Base-by-base conservation (phyloP, 2,113 vertebrate genomes). In the Tachuris rubrigastra region DNA sequence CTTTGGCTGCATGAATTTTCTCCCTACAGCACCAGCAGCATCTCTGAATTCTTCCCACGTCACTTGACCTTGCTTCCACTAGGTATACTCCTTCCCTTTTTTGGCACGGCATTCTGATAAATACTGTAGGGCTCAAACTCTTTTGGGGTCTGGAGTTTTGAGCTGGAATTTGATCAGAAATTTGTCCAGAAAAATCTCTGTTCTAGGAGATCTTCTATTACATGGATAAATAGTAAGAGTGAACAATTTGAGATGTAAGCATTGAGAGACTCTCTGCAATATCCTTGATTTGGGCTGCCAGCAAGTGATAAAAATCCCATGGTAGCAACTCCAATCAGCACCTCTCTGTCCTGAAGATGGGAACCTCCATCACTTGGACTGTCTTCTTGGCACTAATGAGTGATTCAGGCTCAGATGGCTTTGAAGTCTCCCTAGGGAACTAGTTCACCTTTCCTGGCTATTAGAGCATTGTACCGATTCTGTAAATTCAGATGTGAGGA, bases 161-260 rank as follows among this genome's bases (percentile, higher is more conserved):
- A 78, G 10, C 11, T 55, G 31, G 10, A 89, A 78, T 73, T 69
- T 84, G 16, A 23, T 68, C 10, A 33, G 39, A 75, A 55, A 52
- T 33, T 65, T 92, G 9, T 44, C 33, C 12, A 56, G 58, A 60
- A 68, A 88, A 69, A 6, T 21, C 8, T 66, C 31, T 50, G 4
- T 0, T 0, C 7, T 35, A 71, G 33, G 19, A 4, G 11, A 42
- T 46, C 10, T 81, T 28, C 20, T 55, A 2, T 27, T 53, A 39
- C 9, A 18, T 1, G 10, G 28, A 72, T 23, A 52, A 86, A 59
- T 4, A 58, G 4, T 33, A 41, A 60, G 35, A 85, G 10, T 24
- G 28, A 66, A 46, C 3, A 49, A 8, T 37, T 33, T 53, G 50
- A 63, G 14, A 4, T 19, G 6, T 28, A 23, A 58, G 44, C 14